A percentile compares a stretch with the other conserved stretches of the same genome.
phyloP scores from a whole-genome alignment of 2,113 vertebrate species.

The Eclectus roratus region DNA sequence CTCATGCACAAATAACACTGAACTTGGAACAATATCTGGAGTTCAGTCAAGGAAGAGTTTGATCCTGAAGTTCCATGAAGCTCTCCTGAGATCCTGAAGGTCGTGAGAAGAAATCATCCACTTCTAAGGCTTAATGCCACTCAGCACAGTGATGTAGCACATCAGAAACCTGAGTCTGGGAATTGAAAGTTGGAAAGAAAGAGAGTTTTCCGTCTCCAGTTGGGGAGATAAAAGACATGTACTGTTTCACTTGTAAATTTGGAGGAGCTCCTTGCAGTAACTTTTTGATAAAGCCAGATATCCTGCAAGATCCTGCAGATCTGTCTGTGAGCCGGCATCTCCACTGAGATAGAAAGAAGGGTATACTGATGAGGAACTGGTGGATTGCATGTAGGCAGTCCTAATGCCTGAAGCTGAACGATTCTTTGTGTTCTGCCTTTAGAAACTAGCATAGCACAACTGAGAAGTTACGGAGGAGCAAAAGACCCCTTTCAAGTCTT shows the following conservation, averaged over 20 bases:
- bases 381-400: background rate
- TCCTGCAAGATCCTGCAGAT: background rate
- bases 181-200: background rate
- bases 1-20: background rate
- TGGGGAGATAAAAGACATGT: background rate
- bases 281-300: background rate
- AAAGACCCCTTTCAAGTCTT: background rate
- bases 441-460: background rate
- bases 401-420: background rate
- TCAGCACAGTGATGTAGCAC: background rate
- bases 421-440: background rate
- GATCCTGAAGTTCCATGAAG: background rate
- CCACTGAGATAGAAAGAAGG: background rate
- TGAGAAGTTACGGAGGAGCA: background rate
- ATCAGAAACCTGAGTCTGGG: background rate
- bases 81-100: background rate
- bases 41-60: background rate
- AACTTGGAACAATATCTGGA: background rate
- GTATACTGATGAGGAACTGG: background rate
- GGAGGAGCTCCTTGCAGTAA: background rate
- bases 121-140: conserved; percentile 17
- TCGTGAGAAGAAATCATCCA: background rate
- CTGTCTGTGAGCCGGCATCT: background rate
- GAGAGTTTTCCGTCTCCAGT: background rate
- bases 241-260: background rate